Conservation (phyloP, 2,113 vertebrate species). For the Grantiella picta region DNA sequence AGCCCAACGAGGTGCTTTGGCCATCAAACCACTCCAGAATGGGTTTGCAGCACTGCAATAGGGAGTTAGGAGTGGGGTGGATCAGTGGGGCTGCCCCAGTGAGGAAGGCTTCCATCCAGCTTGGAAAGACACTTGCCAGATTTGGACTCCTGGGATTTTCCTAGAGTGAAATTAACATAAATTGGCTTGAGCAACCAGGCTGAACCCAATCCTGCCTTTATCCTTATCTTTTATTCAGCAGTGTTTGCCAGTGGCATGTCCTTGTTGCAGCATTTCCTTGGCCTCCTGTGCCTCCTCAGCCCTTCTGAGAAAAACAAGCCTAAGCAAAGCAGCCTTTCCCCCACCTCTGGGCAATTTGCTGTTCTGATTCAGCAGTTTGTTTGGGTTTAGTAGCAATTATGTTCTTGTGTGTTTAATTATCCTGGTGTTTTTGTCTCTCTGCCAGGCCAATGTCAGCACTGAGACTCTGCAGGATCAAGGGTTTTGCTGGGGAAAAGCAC, state of each 20-base stretch:
- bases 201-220: background rate
- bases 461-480: background rate
- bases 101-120: background rate
- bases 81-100: background rate
- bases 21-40: background rate
- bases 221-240: constrained; percentile 15
- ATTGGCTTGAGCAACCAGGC: background rate
- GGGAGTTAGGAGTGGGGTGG: background rate
- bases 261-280: background rate
- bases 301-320: background rate
- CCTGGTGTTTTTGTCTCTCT: background rate
- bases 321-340: background rate
- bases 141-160: background rate
- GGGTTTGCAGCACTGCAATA: background rate
- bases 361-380: background rate
- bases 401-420: constrained; percentile 16
- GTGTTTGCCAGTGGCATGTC: background rate
- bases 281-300: background rate
- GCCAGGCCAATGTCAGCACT: background rate
- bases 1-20: background rate
- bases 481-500: background rate
- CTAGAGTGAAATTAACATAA: background rate
- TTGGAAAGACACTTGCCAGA: background rate
- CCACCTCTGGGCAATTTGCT: background rate
- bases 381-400: background rate